Conservation (phyloP, 2,888 invertebrate genomes). For the Seira sanloemensis region DNA sequence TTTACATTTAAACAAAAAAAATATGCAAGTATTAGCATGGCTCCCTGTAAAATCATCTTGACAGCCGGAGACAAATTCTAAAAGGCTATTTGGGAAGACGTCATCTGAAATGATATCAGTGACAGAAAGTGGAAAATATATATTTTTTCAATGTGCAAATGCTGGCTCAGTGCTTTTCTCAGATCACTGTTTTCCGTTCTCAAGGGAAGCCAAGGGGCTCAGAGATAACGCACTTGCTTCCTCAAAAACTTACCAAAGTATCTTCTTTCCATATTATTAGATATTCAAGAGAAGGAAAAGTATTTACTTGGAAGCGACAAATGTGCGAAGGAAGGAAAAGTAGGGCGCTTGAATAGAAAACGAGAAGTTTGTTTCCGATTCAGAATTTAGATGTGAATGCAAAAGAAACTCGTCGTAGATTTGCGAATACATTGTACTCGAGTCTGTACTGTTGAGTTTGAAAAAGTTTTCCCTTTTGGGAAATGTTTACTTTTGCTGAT, state of each 20-base stretch:
- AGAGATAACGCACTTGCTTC: conserved; percentile 4
- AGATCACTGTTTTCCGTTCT: conserved; percentile 4
- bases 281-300: background rate
- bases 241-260: background rate
- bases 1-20: conserved; percentile 2
- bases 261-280: background rate
- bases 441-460: background rate
- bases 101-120: conserved; percentile 29
- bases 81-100: conserved; percentile 36
- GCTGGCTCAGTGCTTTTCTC: conserved; percentile 4
- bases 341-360: background rate
- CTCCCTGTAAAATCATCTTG: conserved; percentile 6
- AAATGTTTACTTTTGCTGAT: background rate
- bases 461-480: background rate
- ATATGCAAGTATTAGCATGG: background rate
- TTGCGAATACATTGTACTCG: background rate
- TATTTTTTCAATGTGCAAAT: conserved; percentile 13
- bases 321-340: conserved; percentile 4
- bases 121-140: conserved; percentile 30
- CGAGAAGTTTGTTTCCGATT: background rate
- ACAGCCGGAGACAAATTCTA: conserved; percentile 36
- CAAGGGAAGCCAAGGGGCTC: conserved; percentile 1
- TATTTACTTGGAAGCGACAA: background rate
- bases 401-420: background rate
- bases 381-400: background rate